These are phyloP conservation scores for Lissonota sp. DNA, from an alignment of 2,888 invertebrate species.

Conservation along the genomic window DNA sequence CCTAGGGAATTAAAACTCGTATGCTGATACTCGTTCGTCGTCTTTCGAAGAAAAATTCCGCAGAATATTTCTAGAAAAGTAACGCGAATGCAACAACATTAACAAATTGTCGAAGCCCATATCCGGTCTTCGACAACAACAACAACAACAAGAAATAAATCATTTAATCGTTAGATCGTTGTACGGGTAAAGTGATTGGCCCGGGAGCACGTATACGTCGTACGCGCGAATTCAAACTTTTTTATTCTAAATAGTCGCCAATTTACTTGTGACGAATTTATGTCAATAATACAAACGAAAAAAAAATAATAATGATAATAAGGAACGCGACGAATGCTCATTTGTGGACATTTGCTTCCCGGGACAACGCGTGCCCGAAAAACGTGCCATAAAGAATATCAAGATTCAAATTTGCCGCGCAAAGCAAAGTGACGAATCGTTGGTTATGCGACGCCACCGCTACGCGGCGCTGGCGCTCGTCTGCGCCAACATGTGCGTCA, in stretches of 20 bases:
- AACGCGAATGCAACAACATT: neutral
- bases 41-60: conserved; percentile 26
- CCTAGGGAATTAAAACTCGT: conserved; percentile 22
- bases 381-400: conserved; percentile 80
- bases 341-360: conserved; percentile 67
- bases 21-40: conserved; percentile 33
- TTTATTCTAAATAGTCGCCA: conserved; percentile 44
- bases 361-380: conserved; percentile 70
- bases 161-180: conserved; percentile 59
- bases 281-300: conserved; percentile 9
- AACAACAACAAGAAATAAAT: conserved; percentile 9
- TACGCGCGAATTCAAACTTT: conserved; percentile 44
- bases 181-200: conserved; percentile 42
- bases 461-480: conserved; percentile 16
- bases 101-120: conserved; percentile 21
- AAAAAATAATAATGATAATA: conserved; percentile 18
- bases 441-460: conserved; percentile 46
- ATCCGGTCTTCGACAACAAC: conserved; percentile 15
- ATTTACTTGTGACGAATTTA: conserved; percentile 5
- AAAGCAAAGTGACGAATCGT: conserved; percentile 45
- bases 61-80: too few species aligned
- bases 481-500: neutral
- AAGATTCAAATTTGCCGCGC: conserved; percentile 47
- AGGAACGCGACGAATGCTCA: neutral
- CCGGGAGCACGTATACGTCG: conserved; percentile 24